Conservation (phyloP, 2,797 vertebrate genomes). For the Masticophis lateralis region DNA sequence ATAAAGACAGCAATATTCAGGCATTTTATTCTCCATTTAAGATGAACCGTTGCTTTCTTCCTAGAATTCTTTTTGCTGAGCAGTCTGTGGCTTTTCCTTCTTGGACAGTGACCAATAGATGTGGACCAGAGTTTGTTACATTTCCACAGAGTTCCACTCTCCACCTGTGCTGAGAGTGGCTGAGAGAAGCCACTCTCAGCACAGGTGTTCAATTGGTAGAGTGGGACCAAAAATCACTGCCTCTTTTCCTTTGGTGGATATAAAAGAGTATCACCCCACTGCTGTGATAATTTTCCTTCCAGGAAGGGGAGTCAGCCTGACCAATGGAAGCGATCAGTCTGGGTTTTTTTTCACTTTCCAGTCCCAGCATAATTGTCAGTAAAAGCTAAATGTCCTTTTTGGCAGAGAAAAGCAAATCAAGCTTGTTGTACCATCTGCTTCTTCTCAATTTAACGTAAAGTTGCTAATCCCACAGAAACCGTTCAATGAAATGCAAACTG, state of each 20-base stretch:
- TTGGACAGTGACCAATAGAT: background rate
- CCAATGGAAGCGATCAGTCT: background rate
- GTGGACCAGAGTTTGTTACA: background rate
- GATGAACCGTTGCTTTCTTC: background rate
- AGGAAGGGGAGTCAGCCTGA: background rate
- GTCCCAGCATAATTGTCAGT: background rate
- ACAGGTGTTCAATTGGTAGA: background rate
- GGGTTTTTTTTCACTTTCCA: background rate
- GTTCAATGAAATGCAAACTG: background rate
- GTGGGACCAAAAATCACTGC: background rate
- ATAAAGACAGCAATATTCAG: background rate
- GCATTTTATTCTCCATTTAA: background rate
- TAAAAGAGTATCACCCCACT: background rate
- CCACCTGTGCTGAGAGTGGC: no score
- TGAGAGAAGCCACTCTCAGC: background rate
- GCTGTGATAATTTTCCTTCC: background rate
- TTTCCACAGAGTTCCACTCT: background rate
- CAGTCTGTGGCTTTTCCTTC: background rate
- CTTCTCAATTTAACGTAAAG: background rate
- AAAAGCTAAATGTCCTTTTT: background rate
- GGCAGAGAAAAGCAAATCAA: background rate
- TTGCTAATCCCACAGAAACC: background rate
- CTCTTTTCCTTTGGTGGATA: background rate
- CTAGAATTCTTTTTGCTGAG: background rate
- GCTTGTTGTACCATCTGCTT: background rate